Conservation (phyloP, 2,113 vertebrate genomes). For the Neolamprologus longior region DNA sequence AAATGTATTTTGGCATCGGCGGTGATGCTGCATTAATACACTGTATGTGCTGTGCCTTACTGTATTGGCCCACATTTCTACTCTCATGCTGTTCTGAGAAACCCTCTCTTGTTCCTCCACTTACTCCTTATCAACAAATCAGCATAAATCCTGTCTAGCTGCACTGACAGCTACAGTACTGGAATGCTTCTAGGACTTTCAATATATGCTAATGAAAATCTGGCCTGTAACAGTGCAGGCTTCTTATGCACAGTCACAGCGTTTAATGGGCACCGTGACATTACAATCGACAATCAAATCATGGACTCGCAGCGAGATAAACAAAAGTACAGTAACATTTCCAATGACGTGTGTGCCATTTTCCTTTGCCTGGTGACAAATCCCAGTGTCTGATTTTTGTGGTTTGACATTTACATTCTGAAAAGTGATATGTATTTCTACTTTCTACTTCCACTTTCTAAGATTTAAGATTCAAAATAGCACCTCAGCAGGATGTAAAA, state of each 20-base stretch:
- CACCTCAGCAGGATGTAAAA: background rate
- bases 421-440: slow-evolving; percentile 4
- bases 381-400: background rate
- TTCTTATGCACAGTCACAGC: background rate
- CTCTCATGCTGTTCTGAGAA: background rate
- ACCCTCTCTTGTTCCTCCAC: background rate
- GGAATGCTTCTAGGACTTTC: background rate
- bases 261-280: background rate
- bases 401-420: slow-evolving; percentile 39
- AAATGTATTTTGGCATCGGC: background rate
- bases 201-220: slow-evolving; percentile 4
- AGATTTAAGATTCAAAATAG: background rate
- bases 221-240: background rate
- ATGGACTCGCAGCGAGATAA: background rate
- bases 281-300: background rate
- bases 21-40: background rate
- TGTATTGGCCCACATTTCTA: background rate
- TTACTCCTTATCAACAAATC: slow-evolving; percentile 22
- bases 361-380: background rate
- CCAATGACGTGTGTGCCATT: background rate
- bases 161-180: background rate
- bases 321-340: background rate
- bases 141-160: slow-evolving; percentile 8
- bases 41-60: background rate
- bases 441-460: background rate